These are phyloP conservation scores for Furnarius figulus DNA, from an alignment of 2,113 vertebrate species.

Conservation along the genomic window DNA sequence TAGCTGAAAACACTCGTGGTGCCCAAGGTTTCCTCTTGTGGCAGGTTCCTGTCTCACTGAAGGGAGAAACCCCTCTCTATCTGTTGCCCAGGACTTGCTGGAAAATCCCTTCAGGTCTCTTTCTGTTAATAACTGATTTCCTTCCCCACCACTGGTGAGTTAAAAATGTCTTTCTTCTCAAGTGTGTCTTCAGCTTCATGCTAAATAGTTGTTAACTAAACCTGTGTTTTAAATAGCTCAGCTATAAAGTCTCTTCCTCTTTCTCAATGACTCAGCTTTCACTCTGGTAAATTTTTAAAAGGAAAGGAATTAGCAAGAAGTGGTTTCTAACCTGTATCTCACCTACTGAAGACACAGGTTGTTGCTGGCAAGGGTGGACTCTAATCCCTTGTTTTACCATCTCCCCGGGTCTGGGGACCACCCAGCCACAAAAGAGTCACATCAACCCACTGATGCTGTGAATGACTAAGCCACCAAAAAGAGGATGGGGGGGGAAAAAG, in stretches of 20 bases:
- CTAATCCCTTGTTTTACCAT: background rate
- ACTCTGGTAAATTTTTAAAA: background rate
- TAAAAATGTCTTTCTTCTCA: constrained; percentile 22
- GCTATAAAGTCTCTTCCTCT: background rate
- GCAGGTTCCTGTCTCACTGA: too few species aligned
- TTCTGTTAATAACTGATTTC: too few species aligned
- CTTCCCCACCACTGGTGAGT: background rate
- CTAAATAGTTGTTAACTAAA: constrained; percentile 19
- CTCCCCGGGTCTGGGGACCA: background rate
- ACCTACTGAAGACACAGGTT: background rate
- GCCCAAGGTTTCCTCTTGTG: too few species aligned
- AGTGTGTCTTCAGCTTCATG: background rate
- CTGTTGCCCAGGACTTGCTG: too few species aligned
- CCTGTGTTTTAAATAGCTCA: constrained; percentile 5
- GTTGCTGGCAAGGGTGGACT: background rate
- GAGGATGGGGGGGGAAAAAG: background rate
- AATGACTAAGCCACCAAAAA: background rate
- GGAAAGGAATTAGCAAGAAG: background rate
- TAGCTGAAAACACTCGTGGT: too few species aligned
- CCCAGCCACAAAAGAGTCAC: background rate
- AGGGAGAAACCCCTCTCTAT: too few species aligned
- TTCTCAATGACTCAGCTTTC: constrained; percentile 47
- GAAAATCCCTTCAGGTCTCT: too few species aligned
- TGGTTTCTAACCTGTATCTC: background rate
- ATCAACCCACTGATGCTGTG: background rate